These are phyloP conservation scores for Drosophila borealis DNA, from an alignment of 2,888 invertebrate species.

Conservation along the genomic window DNA sequence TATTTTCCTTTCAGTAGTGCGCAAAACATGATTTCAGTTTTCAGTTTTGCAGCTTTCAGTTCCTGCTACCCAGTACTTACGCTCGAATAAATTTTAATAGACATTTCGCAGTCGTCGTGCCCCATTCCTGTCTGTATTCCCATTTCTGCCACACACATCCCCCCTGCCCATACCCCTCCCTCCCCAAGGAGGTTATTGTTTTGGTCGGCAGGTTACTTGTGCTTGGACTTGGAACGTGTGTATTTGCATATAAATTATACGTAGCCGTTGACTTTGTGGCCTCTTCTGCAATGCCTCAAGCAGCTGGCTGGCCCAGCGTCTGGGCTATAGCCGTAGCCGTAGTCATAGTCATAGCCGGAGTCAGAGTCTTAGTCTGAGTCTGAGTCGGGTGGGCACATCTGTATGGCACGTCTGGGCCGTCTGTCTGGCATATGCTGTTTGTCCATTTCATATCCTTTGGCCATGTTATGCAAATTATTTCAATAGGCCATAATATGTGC, in stretches of 20 bases:
- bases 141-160: conserved; percentile 8
- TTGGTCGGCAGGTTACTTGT: conserved; percentile 56
- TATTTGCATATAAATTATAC: conserved; percentile 80
- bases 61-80: conserved; percentile 66
- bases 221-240: conserved; percentile 70
- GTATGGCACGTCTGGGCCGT: conserved; percentile 41
- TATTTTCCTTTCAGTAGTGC: conserved; percentile 71
- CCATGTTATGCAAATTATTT: conserved; percentile 76
- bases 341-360: conserved; percentile 2
- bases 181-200: conserved; percentile 44
- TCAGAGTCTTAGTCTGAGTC: neutral
- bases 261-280: conserved; percentile 76
- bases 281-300: conserved; percentile 74
- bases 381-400: conserved; percentile 41
- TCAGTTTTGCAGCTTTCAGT: conserved; percentile 34
- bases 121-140: conserved; percentile 1
- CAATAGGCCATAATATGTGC: conserved; percentile 77
- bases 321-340: conserved; percentile 16
- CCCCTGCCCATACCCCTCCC: neutral
- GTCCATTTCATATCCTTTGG: conserved; percentile 74
- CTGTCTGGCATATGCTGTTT: conserved; percentile 66
- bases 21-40: conserved; percentile 72
- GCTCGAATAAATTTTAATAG: conserved; percentile 80
- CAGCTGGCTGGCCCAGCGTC: conserved; percentile 51
- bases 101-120: conserved; percentile 64